Evolutionary conservation across 2,797 vertebrate species (phyloP), one percentile per base, ranked within the genome.

Genomic region (Serranus cabrilla): DNA sequence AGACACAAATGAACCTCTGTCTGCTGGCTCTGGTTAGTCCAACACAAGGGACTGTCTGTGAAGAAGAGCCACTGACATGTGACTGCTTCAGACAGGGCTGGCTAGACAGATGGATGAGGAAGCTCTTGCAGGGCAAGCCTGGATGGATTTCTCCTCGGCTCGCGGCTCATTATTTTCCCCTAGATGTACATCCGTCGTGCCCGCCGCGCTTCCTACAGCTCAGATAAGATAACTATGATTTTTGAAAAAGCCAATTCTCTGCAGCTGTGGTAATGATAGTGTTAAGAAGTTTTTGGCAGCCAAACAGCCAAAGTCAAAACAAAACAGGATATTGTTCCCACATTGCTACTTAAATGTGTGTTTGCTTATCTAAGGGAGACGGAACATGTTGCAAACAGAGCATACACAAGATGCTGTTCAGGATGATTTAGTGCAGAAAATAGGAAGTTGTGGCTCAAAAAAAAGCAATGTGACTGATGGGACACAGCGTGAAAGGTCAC

Each of bases 1-100:
- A 78, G 62, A 57, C 83, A 91, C 89, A 92, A 82, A 80, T 82
- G 75, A 74, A 78, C 85, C 75, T 84, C 87, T 89, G 87, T 92
- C 66, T 82, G 57, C 17, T 42, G 61, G 60, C 61, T 50, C 0
- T 45, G 74, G 75, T 84, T 47, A 14, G 80, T 78, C 78, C 74
- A 39, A 58, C 84, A 89, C 84, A 87, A 89, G 63, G 47, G 61
- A n/a, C 59, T 3, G 75, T 56, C 74, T 92, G 86, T 91, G 61
- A 63, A 65, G 79, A 76, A 34, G 45, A 59, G 69, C 78, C 63
- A 13, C 58, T n/a, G 84, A 63, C 89, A 90, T 90, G 87, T 88
- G 90, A 89, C 88, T 63, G 58, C 68, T 72, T 68, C 78, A 83
- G 77, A 80, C 87, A 1, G 77, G 31, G 73, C 56, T 43, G 65